Percentiles rank a stretch among this genome's conserved stretches.
Evolutionary conservation across 1,140 invertebrate species (phyloP).

Genomic region (Atta colombica): DNA sequence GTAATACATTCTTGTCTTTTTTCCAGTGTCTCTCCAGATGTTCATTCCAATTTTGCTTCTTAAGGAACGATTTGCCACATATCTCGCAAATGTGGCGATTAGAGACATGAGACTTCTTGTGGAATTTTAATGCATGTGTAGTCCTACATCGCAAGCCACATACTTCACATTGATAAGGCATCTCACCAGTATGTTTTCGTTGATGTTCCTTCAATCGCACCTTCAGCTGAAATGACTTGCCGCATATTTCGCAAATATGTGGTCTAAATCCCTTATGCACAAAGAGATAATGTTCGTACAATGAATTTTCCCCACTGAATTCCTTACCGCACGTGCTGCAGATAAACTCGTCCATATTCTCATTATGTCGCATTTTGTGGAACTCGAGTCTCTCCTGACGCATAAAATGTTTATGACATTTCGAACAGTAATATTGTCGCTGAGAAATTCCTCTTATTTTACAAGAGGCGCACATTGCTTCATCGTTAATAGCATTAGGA

Average conservation of each 20-base stretch:
- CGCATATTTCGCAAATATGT: conserved; percentile 75
- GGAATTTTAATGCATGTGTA: conserved; percentile 69
- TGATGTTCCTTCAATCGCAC: conserved; percentile 73
- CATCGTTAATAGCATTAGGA: conserved; percentile 69
- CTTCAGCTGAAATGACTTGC: conserved; percentile 77
- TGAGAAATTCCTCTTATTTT: conserved; percentile 17
- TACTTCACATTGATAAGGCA: conserved; percentile 71
- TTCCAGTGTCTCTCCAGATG: conserved; percentile 78
- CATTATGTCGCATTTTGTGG: conserved; percentile 76
- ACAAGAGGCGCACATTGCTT: conserved; percentile 66
- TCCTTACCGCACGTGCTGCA: conserved; percentile 77
- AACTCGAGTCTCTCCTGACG: conserved; percentile 76
- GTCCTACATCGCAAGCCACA: conserved; percentile 73
- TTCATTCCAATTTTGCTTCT: conserved; percentile 76
- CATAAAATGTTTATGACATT: conserved; percentile 74
- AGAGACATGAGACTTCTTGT: conserved; percentile 72
- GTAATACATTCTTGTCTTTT: conserved; percentile 68
- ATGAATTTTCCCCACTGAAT: conserved; percentile 74
- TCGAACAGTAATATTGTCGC: conserved; percentile 74
- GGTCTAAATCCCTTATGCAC: conserved; percentile 76
- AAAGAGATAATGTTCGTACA: conserved; percentile 76
- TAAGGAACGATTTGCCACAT: conserved; percentile 74
- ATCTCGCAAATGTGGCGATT: conserved; percentile 70
- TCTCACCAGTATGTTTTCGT: conserved; percentile 74
- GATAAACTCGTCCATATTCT: conserved; percentile 75